These are phyloP conservation scores for Ptychochromis oligacanthus DNA, from an alignment of 2,113 vertebrate species.

Conservation along the genomic window DNA sequence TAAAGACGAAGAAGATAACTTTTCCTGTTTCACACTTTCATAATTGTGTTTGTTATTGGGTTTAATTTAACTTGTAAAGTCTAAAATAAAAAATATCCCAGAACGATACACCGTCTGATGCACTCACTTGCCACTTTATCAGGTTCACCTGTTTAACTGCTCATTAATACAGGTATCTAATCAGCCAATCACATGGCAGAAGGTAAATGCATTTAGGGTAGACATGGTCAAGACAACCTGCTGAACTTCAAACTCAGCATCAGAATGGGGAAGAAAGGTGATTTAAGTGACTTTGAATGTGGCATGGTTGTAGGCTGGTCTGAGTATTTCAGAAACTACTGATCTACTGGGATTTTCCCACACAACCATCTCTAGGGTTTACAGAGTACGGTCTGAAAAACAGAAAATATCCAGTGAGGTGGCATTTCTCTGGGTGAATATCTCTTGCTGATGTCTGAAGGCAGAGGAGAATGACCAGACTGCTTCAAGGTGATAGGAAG, in stretches of 20 bases:
- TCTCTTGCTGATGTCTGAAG: neutral
- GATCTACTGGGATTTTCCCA: neutral
- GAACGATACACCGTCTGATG: too few species aligned
- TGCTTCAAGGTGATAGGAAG: neutral
- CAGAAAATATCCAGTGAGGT: neutral
- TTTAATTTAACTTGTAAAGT: neutral
- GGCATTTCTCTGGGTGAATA: neutral
- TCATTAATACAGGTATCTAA: neutral
- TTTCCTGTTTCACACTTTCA: neutral
- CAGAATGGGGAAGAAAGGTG: neutral
- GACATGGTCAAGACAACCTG: neutral
- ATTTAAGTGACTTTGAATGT: neutral
- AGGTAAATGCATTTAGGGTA: neutral
- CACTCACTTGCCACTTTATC: neutral
- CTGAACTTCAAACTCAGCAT: neutral
- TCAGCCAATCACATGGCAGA: neutral
- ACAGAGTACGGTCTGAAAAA: neutral
- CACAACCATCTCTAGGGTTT: neutral
- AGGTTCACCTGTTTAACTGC: too few species aligned
- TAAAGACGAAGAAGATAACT: neutral
- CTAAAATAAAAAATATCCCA: neutral
- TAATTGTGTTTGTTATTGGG: neutral
- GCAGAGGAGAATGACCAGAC: neutral
- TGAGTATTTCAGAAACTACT: too few species aligned
- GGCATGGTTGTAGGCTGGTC: neutral